Evolutionary conservation across 2,888 invertebrate genomes (phyloP), one percentile per base, ranked within the genome.

Genomic region (Priocnemis perturbator): DNA sequence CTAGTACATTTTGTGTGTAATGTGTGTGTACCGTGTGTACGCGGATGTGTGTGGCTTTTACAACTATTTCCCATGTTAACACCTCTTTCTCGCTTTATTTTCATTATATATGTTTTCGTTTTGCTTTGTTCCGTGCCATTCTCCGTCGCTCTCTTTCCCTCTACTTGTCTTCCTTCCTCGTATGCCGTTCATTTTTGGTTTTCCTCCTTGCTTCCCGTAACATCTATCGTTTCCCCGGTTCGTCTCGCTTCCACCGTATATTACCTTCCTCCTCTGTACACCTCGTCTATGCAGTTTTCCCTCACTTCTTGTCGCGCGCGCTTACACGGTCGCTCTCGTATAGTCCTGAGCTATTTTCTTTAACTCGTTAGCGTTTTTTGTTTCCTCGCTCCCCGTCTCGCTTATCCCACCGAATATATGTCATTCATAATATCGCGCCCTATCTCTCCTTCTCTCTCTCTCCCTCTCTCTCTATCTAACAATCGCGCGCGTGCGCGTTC

Each of bases 1-100:
- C 86, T 88, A 88, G 77, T 87, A 84, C 82, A 84, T 84, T 82
- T 87, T 81, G 81, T 80, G n/a, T n/a, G n/a, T n/a, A n/a, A n/a
- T n/a, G 79, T 83, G 73, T 84, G 84, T 81, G 78, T 37, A 37
- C 7, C 78, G 82, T 74, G 59, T 83, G 76, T 85, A 83, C 78
- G 80, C 76, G 78, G 83, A 78, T 79, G 81, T 86, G 82, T 84
- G 73, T 83, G 78, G 74, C 77, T 81, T 83, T 81, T 78, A 81
- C 73, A 81, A 77, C 75, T 82, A 81, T 79, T 79, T 70, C 20
- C 47, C 26, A 15, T 23, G n/a, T 60, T 62, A 15, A 45, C 15
- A 56, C 69, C 64, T 62, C 53, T 21, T 55, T 48, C 53, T 50
- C 44, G 50, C 37, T 68, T 64, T 17, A 47, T 52, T 26, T 23